Percentiles rank a stretch among this genome's conserved stretches.
Evolutionary conservation across 2,797 vertebrate genomes (phyloP).

Genomic region (Liasis olivaceus): DNA sequence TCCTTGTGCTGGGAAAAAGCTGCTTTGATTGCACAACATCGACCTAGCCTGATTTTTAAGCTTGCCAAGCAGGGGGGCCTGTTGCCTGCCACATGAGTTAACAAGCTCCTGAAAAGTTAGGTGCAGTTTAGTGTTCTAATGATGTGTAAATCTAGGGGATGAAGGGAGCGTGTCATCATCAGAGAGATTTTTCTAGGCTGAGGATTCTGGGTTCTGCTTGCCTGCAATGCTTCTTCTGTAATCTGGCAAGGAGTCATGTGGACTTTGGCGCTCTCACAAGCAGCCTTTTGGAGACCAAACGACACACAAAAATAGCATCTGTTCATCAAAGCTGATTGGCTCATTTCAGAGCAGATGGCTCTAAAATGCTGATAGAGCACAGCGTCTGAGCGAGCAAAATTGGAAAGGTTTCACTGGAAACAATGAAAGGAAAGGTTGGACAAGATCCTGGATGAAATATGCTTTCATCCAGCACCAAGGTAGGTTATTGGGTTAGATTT

Average conservation of each 20-base stretch:
- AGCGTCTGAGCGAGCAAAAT: slow-evolving; percentile 1
- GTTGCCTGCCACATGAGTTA: slow-evolving; percentile 51
- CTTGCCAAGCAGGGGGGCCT: slow-evolving; percentile 41
- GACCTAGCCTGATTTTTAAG: slow-evolving; percentile 28
- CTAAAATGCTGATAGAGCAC: slow-evolving; percentile 33
- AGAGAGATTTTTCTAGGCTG: slow-evolving; percentile 53
- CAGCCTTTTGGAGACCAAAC: slow-evolving; percentile 36
- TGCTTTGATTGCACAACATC: neutral
- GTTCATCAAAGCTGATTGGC: slow-evolving; percentile 16
- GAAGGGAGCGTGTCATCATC: slow-evolving; percentile 67
- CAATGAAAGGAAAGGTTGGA: accelerated
- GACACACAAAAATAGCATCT: slow-evolving; percentile 48
- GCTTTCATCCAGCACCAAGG: neutral
- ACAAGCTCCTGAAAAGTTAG: slow-evolving; percentile 65
- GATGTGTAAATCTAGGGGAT: slow-evolving; percentile 63
- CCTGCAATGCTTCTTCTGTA: slow-evolving; percentile 15
- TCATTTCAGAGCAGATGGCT: slow-evolving; percentile 40
- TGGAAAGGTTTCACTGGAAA: slow-evolving; percentile 15
- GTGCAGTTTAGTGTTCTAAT: slow-evolving; percentile 64
- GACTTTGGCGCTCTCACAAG: slow-evolving; percentile 36
- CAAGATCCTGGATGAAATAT: neutral
- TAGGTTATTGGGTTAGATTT: neutral
- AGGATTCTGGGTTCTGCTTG: slow-evolving; percentile 19
- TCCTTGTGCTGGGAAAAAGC: slow-evolving; percentile 32
- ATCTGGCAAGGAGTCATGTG: slow-evolving; percentile 41